Percentiles rank a stretch among this genome's conserved stretches.
phyloP scores from a whole-genome alignment of 1,140 invertebrate species.

The Sycophila sp. region DNA sequence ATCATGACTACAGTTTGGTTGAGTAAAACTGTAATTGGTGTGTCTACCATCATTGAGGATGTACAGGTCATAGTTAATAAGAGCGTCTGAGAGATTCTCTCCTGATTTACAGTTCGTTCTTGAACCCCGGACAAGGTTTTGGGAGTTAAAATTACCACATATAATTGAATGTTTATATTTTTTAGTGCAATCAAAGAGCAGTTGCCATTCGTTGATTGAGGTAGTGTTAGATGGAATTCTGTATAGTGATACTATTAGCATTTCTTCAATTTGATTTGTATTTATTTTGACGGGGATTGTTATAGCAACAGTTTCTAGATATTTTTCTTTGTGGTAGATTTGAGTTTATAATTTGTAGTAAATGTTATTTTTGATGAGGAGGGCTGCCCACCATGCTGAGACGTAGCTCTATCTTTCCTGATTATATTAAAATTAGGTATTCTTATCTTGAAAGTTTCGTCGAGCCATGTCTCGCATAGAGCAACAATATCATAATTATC shows the following conservation, averaged over 20 bases:
- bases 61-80: neutral
- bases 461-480: neutral
- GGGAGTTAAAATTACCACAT: slow-evolving; percentile 2
- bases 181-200: neutral
- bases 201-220: neutral
- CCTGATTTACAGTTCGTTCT: neutral
- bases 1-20: too few relatives aligned
- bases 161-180: neutral
- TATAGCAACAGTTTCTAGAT: neutral
- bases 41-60: neutral
- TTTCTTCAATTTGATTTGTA: neutral
- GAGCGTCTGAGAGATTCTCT: neutral
- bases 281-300: neutral
- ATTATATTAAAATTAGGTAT: neutral
- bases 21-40: neutral
- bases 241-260: slow-evolving; percentile 3
- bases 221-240: neutral
- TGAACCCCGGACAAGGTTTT: neutral
- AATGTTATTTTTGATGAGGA: neutral
- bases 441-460: neutral
- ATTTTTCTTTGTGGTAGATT: neutral
- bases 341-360: too few relatives aligned
- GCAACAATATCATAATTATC: neutral
- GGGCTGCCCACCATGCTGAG: neutral
- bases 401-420: neutral